A percentile compares a stretch with the other conserved stretches of the same genome.
These are phyloP conservation scores for Haliclona indistincta DNA, from an alignment of 37 sponge, comb jelly and placozoan genomes.

Conservation along the genomic window DNA sequence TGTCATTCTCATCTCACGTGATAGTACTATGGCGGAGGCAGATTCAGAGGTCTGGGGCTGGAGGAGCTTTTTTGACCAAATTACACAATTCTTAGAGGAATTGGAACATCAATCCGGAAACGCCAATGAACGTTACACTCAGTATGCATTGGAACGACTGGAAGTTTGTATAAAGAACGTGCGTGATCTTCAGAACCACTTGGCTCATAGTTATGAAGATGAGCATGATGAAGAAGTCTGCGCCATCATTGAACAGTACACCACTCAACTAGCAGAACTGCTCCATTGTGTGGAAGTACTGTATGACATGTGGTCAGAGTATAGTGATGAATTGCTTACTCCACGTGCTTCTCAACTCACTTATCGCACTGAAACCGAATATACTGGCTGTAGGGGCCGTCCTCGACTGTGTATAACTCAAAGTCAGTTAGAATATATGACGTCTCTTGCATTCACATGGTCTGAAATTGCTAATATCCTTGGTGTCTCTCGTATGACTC, in stretches of 20 bases:
- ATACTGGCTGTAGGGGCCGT: background rate
- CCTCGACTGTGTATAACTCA: background rate
- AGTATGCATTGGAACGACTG: slow-evolving; percentile 19
- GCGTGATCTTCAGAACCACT: background rate
- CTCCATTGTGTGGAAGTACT: background rate
- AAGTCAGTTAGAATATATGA: slow-evolving; percentile 41
- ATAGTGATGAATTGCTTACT: background rate
- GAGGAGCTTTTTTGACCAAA: slow-evolving; percentile 21
- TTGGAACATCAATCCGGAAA: slow-evolving; percentile 12
- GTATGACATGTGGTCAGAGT: slow-evolving; percentile 23
- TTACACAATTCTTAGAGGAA: slow-evolving; percentile 20
- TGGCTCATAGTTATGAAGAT: background rate
- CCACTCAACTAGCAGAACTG: slow-evolving; percentile 5
- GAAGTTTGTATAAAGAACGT: slow-evolving; percentile 13
- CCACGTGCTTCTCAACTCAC: no score
- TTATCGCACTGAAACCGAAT: no score
- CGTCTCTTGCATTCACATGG: slow-evolving; percentile 45
- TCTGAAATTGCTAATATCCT: slow-evolving; percentile 40
- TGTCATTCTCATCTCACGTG: no score
- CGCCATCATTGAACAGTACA: background rate
- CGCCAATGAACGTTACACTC: slow-evolving; percentile 14
- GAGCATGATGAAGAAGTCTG: background rate
- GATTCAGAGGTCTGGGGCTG: slow-evolving; percentile 24
- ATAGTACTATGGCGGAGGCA: no score
- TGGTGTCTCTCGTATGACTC: slow-evolving; percentile 40